phyloP scores from a whole-genome alignment of 2,888 invertebrate species.

The Pachydiplax longipennis region DNA sequence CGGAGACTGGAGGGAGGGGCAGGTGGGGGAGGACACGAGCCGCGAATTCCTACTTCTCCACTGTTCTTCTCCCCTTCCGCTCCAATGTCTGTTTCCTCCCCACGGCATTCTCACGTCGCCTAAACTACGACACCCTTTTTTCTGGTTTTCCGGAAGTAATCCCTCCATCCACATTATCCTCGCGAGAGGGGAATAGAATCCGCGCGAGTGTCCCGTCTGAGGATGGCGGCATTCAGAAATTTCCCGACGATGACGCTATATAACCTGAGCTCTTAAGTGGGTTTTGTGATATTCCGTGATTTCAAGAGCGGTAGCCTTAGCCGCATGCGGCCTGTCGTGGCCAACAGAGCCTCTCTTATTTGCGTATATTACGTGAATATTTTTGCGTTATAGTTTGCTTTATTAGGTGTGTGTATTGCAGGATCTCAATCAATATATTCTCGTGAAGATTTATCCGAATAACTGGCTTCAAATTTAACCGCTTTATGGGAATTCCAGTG shows the following conservation, averaged over 20 bases:
- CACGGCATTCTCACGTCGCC: not conserved
- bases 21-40: not conserved
- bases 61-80: not conserved
- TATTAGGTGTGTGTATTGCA: no score
- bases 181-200: not conserved
- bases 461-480: no score
- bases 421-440: no score
- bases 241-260: not conserved
- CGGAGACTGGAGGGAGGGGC: not conserved
- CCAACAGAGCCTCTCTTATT: no score
- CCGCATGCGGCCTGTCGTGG: no score
- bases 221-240: not conserved
- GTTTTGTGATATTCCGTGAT: no score
- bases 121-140: not conserved
- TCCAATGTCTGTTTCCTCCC: not conserved
- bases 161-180: not conserved
- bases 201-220: not conserved
- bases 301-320: no score
- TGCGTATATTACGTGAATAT: no score
- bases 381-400: no score
- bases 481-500: no score
- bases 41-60: not conserved
- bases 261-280: no score
- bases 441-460: no score
- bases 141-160: constrained; percentile 5